Evolutionary conservation across 2,888 invertebrate genomes (phyloP).

Genomic region (Nebria brevicollis): DNA sequence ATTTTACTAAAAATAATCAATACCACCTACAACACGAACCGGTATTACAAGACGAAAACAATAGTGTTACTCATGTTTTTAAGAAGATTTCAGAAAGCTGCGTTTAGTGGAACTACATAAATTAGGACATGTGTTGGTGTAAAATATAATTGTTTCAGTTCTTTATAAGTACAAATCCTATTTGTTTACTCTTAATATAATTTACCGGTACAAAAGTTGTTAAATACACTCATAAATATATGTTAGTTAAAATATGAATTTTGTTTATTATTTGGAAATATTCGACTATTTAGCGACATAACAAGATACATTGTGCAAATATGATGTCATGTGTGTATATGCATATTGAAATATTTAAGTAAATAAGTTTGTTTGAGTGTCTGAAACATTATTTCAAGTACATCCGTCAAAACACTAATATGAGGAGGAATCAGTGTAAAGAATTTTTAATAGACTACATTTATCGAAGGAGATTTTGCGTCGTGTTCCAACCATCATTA

Average conservation of each 20-base stretch:
- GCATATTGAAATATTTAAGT: neutral
- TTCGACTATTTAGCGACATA: neutral
- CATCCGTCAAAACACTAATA: neutral
- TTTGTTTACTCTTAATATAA: neutral
- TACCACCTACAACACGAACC: neutral
- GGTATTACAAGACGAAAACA: neutral
- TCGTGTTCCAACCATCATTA: too few species aligned
- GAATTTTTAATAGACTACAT: neutral
- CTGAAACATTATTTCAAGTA: neutral
- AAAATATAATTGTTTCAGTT: neutral
- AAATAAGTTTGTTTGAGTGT: neutral
- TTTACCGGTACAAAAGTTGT: too few species aligned
- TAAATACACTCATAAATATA: too few species aligned
- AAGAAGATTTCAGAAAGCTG: neutral
- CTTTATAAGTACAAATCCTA: neutral
- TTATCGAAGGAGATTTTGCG: too few species aligned
- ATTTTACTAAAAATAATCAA: neutral
- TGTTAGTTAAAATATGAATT: too few species aligned
- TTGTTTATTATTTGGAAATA: neutral
- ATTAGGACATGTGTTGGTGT: neutral
- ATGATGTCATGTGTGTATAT: neutral
- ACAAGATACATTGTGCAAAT: neutral
- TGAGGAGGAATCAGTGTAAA: neutral
- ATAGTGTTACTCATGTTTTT: neutral
- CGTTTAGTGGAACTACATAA: neutral